Evolutionary conservation across 2,113 vertebrate genomes (phyloP), one percentile per base, ranked within the genome.

Genomic region (Tringa solitaria): DNA sequence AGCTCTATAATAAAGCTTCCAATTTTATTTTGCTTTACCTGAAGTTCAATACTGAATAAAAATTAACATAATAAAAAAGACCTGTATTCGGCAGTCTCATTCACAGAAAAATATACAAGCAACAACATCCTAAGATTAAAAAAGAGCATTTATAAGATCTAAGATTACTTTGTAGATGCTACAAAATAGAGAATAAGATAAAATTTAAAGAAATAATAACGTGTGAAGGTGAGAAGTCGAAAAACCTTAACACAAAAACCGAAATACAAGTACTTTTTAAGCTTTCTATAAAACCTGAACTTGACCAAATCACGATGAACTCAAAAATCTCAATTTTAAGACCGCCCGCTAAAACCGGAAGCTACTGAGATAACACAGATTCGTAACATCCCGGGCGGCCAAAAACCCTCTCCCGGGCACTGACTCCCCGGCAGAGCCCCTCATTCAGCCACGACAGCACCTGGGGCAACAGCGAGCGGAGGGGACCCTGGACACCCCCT

Each of bases 331-430:
- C 21, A 2, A 1, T 16, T 32, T 21, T 53, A 45, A 51, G 56
- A 23, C 11, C 1, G 2, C 10, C 8, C 30, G 7, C 41, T 1
- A 11, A 21, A 26, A 23, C 0, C 19, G 2, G 54, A 46, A 69
- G 60, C 35, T 9, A 0, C 20, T 0, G n/a, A 10, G 28, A 0
- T 2, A 48, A 18, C 18, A 15, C 8, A 5, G 12, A 5, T 7
- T 5, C 3, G 12, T 15, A 26, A 9, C 8, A 2, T 0, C 32
- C 23, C 0, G 4, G 0, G 5, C 1, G 0, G 27, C 8, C 27
- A 23, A 35, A 14, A 8, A 5, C 26, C 19, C 51, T 0, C 8
- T 4, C 2, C 33, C 18, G 51, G 22, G 65, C 19, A 19, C 26
- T 4, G 26, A 8, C 39, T 0, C 0, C 4, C 5, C 14, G 48